These are phyloP conservation scores for Ianthella basta DNA, from an alignment of 37 sponge, comb jelly and placozoan species.

Conservation along the genomic window DNA sequence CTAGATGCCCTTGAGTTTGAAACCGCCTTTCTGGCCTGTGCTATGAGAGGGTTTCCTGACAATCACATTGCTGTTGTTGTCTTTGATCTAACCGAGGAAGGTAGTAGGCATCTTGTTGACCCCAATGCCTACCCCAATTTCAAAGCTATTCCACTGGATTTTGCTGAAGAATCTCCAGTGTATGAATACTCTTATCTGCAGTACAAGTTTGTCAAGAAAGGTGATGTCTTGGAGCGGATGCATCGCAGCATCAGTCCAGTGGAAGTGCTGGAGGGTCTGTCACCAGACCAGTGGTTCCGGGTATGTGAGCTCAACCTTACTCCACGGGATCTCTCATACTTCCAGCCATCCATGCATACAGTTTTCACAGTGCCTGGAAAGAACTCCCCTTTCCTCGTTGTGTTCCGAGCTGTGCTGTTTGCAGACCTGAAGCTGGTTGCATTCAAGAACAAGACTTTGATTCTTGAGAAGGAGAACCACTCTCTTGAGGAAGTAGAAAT, in stretches of 20 bases:
- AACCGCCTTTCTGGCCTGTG: slow-evolving; percentile 4
- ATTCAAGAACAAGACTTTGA: not conserved
- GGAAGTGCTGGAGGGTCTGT: not conserved
- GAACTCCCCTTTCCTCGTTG: not conserved
- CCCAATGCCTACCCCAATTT: slow-evolving; percentile 55
- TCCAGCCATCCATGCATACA: slow-evolving; percentile 12
- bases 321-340: slow-evolving; percentile 21
- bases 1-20: slow-evolving; percentile 48
- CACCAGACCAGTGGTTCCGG: not conserved
- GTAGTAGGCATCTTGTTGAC: slow-evolving; percentile 43
- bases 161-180: slow-evolving; percentile 48
- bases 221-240: slow-evolving; percentile 7
- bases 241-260: slow-evolving; percentile 6
- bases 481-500: not conserved
- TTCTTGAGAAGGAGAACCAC: slow-evolving; percentile 14
- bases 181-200: slow-evolving; percentile 48
- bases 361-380: not conserved
- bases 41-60: not conserved
- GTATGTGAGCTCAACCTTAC: slow-evolving; percentile 29
- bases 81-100: not conserved
- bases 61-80: slow-evolving; percentile 47
- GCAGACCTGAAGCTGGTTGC: not conserved
- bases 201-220: slow-evolving; percentile 46
- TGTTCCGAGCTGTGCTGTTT: not conserved
- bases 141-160: slow-evolving; percentile 51